Evolutionary conservation across 2,888 invertebrate species (phyloP), one percentile per base, ranked within the genome.

Genomic region (Lathronympha strigana): DNA sequence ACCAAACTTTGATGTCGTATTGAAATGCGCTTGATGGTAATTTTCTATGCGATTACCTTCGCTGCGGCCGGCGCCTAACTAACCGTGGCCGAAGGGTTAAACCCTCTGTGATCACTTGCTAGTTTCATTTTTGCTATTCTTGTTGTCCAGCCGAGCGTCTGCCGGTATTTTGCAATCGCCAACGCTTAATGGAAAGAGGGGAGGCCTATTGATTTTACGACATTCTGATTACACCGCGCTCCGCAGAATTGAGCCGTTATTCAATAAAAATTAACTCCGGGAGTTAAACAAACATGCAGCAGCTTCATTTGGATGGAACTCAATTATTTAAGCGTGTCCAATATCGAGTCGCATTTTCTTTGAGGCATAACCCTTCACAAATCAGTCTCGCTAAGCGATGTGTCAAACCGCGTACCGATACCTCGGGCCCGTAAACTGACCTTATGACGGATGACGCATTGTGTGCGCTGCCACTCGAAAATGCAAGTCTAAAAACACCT

Each of bases 391-490:
- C 83, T 88, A 84, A 89, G 87, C 85, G 87, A 85, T 78, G 79
- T 83, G 87, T 83, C 87, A 80, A 79, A 81, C 81, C 79, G 86
- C 84, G 47, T 76, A 87, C 86, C 86, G 88, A 89, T 88, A 87
- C 87, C 81, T 80, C 72, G 83, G 81, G 83, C 80, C 82, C 81
- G 79, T 89, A 89, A 90, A 89, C 82, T 80, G 80, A 71, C 76
- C 71, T 76, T 78, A 78, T 88, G 88, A 90, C 87, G 82, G 86
- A 90, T 86, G 84, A 87, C 78, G 82, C 81, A 90, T 90, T 90
- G 90, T 90, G 76, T 73, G 69, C 68, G 50, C 23, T 68, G 83
- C 73, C 45, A 67, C 77, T 73, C 45, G 5, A 15, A 4, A 71
- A 68, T 76, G 63, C 76, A 75, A 71, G 73, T 45, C 19, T 0